These are phyloP conservation scores for Callyntrura sp. DNA, from an alignment of 2,888 invertebrate species.

Conservation along the genomic window DNA sequence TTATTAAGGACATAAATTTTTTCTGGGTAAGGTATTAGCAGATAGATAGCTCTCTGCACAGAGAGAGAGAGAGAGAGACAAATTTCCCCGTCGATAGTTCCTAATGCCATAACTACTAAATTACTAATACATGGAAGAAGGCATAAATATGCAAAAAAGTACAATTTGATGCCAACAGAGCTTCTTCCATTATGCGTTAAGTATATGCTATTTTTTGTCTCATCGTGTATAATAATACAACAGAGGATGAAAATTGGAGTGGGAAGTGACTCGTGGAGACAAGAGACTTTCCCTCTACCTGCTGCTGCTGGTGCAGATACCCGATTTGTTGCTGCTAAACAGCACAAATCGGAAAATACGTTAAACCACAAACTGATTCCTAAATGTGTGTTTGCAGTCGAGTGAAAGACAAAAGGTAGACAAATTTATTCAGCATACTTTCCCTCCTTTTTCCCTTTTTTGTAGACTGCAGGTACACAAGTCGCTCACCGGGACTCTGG, in stretches of 20 bases:
- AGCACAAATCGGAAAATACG: not conserved
- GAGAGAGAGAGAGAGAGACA: constrained; percentile 8
- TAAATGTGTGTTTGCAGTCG: constrained; percentile 10
- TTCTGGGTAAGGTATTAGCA: not conserved
- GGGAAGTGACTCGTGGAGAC: constrained; percentile 14
- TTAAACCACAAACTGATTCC: constrained; percentile 22
- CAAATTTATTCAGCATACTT: not conserved
- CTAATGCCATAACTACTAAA: constrained; percentile 14
- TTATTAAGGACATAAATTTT: constrained; percentile 10
- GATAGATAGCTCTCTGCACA: not conserved
- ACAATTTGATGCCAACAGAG: not conserved
- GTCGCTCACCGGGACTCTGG: not conserved
- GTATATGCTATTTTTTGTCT: not conserved
- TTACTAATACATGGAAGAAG: constrained; percentile 32
- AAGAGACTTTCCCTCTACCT: not conserved
- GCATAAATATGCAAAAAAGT: constrained; percentile 25
- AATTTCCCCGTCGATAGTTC: constrained; percentile 21
- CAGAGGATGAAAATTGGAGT: constrained; percentile 7
- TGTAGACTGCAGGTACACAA: no score
- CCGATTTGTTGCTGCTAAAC: not conserved
- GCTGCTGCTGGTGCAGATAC: not conserved
- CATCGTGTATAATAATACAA: not conserved
- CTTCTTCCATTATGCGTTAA: not conserved
- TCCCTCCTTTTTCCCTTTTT: not conserved
- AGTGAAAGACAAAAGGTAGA: not conserved